Evolutionary conservation across 2,113 vertebrate genomes (phyloP).

Genomic region (Diphyllodes magnificus): DNA sequence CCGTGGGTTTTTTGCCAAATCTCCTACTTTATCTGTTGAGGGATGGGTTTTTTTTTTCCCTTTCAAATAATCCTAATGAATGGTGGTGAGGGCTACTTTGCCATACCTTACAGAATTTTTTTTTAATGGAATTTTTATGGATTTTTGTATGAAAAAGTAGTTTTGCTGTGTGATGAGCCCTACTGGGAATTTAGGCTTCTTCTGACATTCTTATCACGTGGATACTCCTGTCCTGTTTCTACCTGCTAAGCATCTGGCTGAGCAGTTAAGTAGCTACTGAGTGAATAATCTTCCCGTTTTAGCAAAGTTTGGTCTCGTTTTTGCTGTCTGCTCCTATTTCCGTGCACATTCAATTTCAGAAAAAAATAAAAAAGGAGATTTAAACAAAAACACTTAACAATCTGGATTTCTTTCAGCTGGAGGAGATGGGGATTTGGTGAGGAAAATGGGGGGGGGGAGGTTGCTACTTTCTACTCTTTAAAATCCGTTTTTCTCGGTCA

Average conservation of each 20-base stretch:
- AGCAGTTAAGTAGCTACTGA: neutral
- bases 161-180: neutral
- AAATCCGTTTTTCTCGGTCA: accelerated
- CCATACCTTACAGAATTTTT: neutral
- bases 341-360: accelerated
- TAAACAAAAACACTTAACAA: neutral
- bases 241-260: neutral
- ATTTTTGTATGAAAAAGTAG: neutral
- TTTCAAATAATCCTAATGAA: neutral
- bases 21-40: neutral
- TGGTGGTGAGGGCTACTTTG: accelerated
- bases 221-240: neutral
- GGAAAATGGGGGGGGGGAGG: accelerated
- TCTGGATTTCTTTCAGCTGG: neutral
- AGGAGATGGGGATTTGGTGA: neutral
- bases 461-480: neutral
- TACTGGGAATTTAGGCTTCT: neutral
- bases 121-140: neutral
- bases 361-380: neutral
- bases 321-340: neutral
- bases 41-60: accelerated
- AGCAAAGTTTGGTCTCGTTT: neutral
- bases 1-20: neutral
- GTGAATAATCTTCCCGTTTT: neutral
- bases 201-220: neutral